Conservation (phyloP, 2,888 invertebrate species). For the Allolobophora icterica region DNA sequence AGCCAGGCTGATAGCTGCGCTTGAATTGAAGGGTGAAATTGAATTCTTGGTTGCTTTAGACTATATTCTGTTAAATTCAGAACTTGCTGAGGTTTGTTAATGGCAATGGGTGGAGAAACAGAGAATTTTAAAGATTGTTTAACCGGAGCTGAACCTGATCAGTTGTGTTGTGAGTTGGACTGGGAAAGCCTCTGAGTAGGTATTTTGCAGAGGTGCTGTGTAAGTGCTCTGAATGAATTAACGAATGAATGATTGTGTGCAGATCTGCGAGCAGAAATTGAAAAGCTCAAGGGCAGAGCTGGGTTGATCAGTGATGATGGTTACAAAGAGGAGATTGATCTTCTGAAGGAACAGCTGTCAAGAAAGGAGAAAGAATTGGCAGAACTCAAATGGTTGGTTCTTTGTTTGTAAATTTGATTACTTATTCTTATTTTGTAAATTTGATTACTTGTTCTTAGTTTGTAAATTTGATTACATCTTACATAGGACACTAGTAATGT, state of each 20-base stretch:
- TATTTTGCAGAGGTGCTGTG: no score
- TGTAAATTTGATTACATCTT: not conserved
- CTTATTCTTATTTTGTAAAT: no score
- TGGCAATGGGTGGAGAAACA: not conserved
- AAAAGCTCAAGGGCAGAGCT: slow-evolving; percentile 70
- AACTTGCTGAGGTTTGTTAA: not conserved
- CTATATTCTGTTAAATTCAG: not conserved
- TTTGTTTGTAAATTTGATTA: no score
- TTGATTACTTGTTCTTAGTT: no score
- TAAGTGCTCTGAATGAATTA: not conserved
- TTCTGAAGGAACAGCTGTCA: slow-evolving; percentile 70
- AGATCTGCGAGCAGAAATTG: slow-evolving; percentile 76
- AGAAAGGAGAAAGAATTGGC: slow-evolving; percentile 72
- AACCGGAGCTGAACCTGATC: not conserved
- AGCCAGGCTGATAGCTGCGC: not conserved
- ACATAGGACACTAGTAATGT: not conserved
- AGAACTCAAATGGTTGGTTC: slow-evolving; percentile 69
- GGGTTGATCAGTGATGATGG: slow-evolving; percentile 57
- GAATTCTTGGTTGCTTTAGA: not conserved
- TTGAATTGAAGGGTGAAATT: not conserved
- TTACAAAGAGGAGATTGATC: slow-evolving; percentile 68
- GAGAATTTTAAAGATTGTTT: not conserved
- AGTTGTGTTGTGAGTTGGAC: not conserved
- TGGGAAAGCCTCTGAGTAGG: no score
- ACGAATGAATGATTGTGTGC: slow-evolving; percentile 42